Evolutionary conservation across 1,140 invertebrate species (phyloP).

Genomic region (Chironomus tepperi): DNA sequence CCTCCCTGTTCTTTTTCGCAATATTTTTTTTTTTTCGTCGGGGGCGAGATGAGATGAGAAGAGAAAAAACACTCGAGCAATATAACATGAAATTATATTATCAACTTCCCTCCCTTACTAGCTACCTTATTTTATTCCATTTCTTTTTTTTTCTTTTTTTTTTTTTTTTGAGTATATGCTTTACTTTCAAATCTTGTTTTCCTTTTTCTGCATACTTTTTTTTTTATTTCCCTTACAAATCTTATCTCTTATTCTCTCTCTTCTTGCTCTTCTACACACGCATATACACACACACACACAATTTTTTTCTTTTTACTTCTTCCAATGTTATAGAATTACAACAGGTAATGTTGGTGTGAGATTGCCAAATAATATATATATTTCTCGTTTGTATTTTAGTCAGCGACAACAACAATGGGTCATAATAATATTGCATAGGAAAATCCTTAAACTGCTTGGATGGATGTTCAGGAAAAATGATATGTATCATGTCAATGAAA

Average conservation of each 20-base stretch:
- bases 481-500: slow-evolving; percentile 19
- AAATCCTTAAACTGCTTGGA: no score
- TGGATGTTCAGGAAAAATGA: neutral
- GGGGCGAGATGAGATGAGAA: neutral
- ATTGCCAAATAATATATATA: no score
- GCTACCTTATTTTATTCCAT: neutral
- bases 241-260: neutral
- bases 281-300: no score
- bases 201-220: slow-evolving; percentile 4
- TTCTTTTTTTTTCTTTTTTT: slow-evolving; percentile 5
- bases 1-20: no score
- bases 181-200: neutral
- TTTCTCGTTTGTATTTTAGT: no score
- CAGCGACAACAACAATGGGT: no score
- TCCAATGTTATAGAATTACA: no score
- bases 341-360: no score
- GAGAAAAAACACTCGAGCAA: neutral
- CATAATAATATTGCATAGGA: no score
- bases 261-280: neutral
- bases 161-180: neutral
- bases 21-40: neutral
- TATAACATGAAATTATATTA: slow-evolving; percentile 18
- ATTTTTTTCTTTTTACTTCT: no score
- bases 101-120: slow-evolving; percentile 7
- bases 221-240: neutral